A percentile compares a stretch with the other conserved stretches of the same genome.
These are phyloP conservation scores for Melanotaenia parkinsoni DNA, from an alignment of 2,797 vertebrate genomes.

Conservation along the genomic window DNA sequence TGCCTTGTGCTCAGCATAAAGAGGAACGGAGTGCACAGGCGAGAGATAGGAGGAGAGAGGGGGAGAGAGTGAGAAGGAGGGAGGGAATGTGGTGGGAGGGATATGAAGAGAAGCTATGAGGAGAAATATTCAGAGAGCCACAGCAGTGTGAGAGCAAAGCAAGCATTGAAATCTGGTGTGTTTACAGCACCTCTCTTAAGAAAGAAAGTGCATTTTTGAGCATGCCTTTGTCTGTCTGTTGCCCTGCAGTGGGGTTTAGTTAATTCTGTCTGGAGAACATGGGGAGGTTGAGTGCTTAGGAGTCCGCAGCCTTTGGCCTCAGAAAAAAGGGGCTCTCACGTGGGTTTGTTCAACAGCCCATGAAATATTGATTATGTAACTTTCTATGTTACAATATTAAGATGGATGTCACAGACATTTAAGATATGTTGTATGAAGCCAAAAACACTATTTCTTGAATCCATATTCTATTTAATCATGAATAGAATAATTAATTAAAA, in stretches of 20 bases:
- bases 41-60: constrained; percentile 54
- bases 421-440: background rate
- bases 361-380: constrained; percentile 85
- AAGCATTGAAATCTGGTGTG: constrained; percentile 63
- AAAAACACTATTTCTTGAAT: constrained; percentile 4
- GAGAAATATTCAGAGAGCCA: constrained; percentile 63
- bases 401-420: constrained; percentile 40
- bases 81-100: constrained; percentile 73
- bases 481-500: background rate
- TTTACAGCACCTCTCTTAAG: constrained; percentile 51
- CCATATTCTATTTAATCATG: constrained; percentile 7
- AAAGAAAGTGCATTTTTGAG: constrained; percentile 33
- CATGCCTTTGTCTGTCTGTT: constrained; percentile 48
- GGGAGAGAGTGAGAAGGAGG: constrained; percentile 26
- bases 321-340: constrained; percentile 58
- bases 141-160: constrained; percentile 56
- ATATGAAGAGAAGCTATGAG: constrained; percentile 65
- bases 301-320: constrained; percentile 50
- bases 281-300: constrained; percentile 35
- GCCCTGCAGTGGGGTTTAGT: constrained; percentile 51
- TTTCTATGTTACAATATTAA: constrained; percentile 71
- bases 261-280: constrained; percentile 38
- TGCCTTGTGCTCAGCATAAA: constrained; percentile 68
- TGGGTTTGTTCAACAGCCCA: constrained; percentile 68
- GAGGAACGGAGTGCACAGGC: constrained; percentile 62